Percentiles rank a stretch among this genome's conserved stretches.
Conservation (phyloP, 2,797 vertebrate genomes). For the Miichthys miiuy region DNA sequence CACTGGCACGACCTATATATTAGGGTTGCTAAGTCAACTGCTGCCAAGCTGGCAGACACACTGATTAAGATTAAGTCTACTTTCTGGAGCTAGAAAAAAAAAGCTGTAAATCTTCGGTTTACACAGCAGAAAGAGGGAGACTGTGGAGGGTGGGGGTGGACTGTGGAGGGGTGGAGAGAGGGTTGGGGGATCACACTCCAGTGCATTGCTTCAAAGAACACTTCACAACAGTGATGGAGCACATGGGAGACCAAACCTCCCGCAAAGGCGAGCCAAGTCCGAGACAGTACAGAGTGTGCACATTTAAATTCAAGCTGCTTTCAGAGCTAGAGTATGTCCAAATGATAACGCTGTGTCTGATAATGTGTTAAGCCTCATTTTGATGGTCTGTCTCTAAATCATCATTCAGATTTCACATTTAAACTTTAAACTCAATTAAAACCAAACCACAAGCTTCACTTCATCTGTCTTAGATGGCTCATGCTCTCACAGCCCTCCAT, state of each 20-base stretch:
- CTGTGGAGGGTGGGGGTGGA: too few relatives aligned
- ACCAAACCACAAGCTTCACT: background rate
- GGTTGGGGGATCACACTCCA: constrained; percentile 61
- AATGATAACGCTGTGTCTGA: background rate
- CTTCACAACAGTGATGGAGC: constrained; percentile 66
- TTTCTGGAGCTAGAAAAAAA: constrained; percentile 59
- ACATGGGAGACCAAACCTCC: constrained; percentile 57
- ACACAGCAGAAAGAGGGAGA: constrained; percentile 46
- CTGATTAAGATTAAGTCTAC: constrained; percentile 57
- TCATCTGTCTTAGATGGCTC: background rate
- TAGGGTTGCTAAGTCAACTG: constrained; percentile 22
- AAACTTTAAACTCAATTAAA: background rate
- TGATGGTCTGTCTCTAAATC: background rate
- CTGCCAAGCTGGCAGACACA: constrained; percentile 44
- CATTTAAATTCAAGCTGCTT: constrained; percentile 10
- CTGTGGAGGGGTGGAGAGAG: background rate
- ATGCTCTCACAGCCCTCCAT: background rate
- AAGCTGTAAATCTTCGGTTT: constrained; percentile 66
- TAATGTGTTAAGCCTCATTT: background rate
- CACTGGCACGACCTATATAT: constrained; percentile 28
- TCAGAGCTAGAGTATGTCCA: background rate
- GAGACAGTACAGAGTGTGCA: constrained; percentile 25
- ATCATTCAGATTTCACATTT: background rate
- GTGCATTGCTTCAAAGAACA: constrained; percentile 77
- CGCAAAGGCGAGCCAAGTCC: constrained; percentile 8